These are phyloP conservation scores for Drosophila nr. fundita DNA, from an alignment of 2,888 invertebrate genomes.

Conservation along the genomic window DNA sequence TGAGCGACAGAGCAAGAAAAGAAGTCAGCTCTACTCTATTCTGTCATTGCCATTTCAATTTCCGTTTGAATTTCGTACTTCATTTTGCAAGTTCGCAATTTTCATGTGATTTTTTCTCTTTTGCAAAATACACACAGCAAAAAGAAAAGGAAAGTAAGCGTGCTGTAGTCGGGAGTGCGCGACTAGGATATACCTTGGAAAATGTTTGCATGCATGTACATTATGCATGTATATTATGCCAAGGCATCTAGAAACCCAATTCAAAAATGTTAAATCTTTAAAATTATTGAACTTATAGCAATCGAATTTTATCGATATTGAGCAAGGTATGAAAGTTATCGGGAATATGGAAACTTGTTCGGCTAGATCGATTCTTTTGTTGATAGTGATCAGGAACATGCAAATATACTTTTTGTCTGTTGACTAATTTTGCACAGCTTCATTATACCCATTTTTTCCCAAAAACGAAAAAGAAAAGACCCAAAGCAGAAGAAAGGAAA, in stretches of 20 bases:
- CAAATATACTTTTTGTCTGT: background rate
- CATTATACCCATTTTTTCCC: background rate
- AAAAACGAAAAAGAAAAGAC: constrained; percentile 10
- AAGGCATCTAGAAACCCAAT: background rate
- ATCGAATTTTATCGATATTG: background rate
- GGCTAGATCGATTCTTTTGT: background rate
- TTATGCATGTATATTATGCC: background rate
- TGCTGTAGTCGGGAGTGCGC: background rate
- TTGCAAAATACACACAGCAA: constrained; percentile 1
- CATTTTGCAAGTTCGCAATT: constrained; percentile 82
- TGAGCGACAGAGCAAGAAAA: constrained; percentile 8
- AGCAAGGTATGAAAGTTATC: background rate
- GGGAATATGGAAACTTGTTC: background rate
- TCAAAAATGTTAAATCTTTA: background rate
- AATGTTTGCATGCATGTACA: too few species aligned
- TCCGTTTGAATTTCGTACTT: constrained; percentile 83
- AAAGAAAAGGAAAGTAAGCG: background rate
- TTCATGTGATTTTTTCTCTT: constrained; percentile 60
- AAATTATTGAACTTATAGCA: background rate
- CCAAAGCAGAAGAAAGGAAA: constrained; percentile 37
- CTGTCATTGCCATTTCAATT: constrained; percentile 82
- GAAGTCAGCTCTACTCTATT: constrained; percentile 45
- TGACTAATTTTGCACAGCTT: background rate
- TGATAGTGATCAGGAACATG: background rate
- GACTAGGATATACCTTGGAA: background rate